These are phyloP conservation scores for Thymelicus lineola DNA, from an alignment of 2,888 invertebrate species.

Conservation along the genomic window DNA sequence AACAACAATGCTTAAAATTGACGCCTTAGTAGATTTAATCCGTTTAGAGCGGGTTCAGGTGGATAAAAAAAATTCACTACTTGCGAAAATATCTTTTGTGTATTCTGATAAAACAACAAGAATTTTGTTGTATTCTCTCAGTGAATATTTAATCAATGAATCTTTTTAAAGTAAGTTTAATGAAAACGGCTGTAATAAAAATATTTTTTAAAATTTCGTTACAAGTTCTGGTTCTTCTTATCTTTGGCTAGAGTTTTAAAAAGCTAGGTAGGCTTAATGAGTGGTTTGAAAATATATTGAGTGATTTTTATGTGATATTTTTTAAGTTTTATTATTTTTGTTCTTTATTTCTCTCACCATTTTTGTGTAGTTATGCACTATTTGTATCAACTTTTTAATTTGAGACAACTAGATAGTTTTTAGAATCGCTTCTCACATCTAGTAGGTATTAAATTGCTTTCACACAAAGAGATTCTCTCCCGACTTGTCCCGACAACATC, in stretches of 20 bases:
- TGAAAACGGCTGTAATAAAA: not conserved
- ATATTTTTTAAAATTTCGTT: not conserved
- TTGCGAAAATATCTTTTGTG: slow-evolving; percentile 17
- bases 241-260: not conserved
- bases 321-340: too few species aligned
- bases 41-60: not conserved
- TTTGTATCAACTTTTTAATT: too few species aligned
- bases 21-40: not conserved
- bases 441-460: not conserved
- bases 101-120: not conserved
- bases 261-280: too few species aligned
- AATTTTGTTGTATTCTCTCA: not conserved
- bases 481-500: not conserved
- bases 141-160: not conserved
- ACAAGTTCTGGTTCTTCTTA: not conserved
- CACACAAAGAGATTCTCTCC: slow-evolving; percentile 5
- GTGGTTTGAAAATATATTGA: too few species aligned
- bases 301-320: too few species aligned
- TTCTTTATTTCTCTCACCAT: too few species aligned
- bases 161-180: not conserved
- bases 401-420: not conserved
- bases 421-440: not conserved
- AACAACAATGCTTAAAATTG: not conserved
- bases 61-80: not conserved
- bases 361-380: too few species aligned